Conservation (phyloP, 2,113 vertebrate genomes). For the Tupaia tana region DNA sequence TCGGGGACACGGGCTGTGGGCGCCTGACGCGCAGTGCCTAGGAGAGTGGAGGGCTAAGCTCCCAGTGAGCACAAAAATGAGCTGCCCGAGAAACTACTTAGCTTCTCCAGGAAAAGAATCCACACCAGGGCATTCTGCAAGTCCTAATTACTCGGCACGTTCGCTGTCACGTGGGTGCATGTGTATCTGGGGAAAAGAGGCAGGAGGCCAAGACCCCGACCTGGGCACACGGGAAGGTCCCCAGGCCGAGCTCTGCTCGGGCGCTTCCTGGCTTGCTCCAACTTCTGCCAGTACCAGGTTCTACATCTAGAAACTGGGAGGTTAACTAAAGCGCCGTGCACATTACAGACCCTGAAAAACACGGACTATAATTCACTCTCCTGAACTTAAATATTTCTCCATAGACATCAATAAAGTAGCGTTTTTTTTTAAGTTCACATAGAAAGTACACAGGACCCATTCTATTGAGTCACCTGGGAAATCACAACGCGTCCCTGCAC, state of each 20-base stretch:
- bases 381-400: constrained; percentile 1
- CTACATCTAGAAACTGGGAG: not conserved
- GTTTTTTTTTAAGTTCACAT: not conserved
- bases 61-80: not conserved
- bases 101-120: not conserved
- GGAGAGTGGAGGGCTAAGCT: not conserved
- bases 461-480: not conserved
- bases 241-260: not conserved
- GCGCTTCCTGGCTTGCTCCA: not conserved
- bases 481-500: too few relatives aligned
- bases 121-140: not conserved
- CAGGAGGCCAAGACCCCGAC: not conserved
- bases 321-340: not conserved
- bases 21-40: not conserved
- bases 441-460: not conserved
- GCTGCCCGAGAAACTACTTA: not conserved
- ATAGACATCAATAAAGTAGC: constrained; percentile 7
- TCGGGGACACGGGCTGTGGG: not conserved
- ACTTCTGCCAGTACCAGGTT: not conserved
- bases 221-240: not conserved
- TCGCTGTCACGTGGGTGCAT: not conserved
- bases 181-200: not conserved
- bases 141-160: not conserved
- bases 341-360: not conserved
- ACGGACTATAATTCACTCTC: not conserved